Evolutionary conservation across 2,113 vertebrate genomes (phyloP), one percentile per base, ranked within the genome.

Genomic region (Rana temporaria): DNA sequence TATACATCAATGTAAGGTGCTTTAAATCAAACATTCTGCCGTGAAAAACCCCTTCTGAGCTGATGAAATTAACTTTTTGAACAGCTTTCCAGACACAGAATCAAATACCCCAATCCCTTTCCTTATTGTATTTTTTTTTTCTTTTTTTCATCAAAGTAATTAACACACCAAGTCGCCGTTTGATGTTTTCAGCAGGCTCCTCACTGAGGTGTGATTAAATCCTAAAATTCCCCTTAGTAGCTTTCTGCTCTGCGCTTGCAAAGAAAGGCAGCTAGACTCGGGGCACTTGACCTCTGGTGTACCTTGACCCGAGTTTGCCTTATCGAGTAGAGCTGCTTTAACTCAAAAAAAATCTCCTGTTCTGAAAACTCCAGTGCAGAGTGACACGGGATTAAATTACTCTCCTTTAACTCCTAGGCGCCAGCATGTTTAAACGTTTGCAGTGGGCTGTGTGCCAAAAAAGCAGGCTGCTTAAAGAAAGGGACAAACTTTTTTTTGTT

Each of bases 331-430:
- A 82, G 42, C 63, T 60, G 80, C 48, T 74, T 82, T 75, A 52
- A 75, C 52, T 82, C 32, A 74, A 66, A 74, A 74, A 66, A 74
- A 63, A 53, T 57, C 62, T 82, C 71, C 75, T 67, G 59, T 73
- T 81, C 68, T 17, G 68, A 48, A 68, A 81, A 26, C 63, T 9
- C 48, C 20, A 19, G 62, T 66, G 62, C 80, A 24, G 71, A 75
- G 68, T 64, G 60, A 82, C 78, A 80, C 24, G 6, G 71, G 71
- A 82, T 82, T 82, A 71, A 75, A 82, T 82, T 82, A 67, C 80
- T 24, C 65, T 60, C 30, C 17, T 79, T 79, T 79, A 79, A 79
- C 70, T 67, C 48, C 22, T 66, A 57, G 80, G 70, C 70, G 80
- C 80, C 80, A 55, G 80, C 34, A 53, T 59, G 53, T 74, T 82